Base-by-base conservation (phyloP, 1,140 invertebrate species). In the Protaetia brevitarsis region DNA sequence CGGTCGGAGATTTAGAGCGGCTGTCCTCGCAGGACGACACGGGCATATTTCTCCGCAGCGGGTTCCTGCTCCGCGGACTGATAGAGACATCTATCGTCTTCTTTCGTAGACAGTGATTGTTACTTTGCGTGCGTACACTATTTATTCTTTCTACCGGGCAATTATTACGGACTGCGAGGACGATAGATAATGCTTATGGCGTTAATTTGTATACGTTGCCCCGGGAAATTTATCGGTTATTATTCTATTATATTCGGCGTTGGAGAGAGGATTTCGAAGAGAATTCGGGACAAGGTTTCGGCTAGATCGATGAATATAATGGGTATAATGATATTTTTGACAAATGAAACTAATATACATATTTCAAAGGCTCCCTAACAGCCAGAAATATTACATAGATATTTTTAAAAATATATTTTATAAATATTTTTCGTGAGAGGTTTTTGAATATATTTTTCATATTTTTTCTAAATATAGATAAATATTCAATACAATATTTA, bases 1-100 rank as follows among this genome's bases (percentile, higher is more conserved):
- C 64, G 41, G 64, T 27, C n/a, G 56, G 51, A 65, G 51, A 65
- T 65, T 65, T 65, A 65, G 56, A 58, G 64, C 64, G 30, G 41
- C 64, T 65, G 64, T 65, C 64, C 21, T 26, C 27, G 16, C 51
- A 58, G 21, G 16, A 19, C 29, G 64, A 65, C 64, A 65, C 41
- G 30, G 23, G 30, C 51, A 65, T 65, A 65, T 65, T 65, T 65
- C 51, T 57, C 56, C 45, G 51, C 64, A 58, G 64, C 64, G 51
- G 56, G 51, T 27, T 58, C 26, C 56, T 58, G 16, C 56, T 28
- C 11, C 26, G 56, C 8, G 26, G 26, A 58, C 56, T 58, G 56
- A 58, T 58, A 58, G 56, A 58, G 56, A 58, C 56, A 58, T 58
- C 56, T 58, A 58, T 58, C 56, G 56, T 13, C 56, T 30, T 28